These are phyloP conservation scores for Ptiloglossa arizonensis DNA, from an alignment of 1,140 invertebrate genomes.

Conservation along the genomic window DNA sequence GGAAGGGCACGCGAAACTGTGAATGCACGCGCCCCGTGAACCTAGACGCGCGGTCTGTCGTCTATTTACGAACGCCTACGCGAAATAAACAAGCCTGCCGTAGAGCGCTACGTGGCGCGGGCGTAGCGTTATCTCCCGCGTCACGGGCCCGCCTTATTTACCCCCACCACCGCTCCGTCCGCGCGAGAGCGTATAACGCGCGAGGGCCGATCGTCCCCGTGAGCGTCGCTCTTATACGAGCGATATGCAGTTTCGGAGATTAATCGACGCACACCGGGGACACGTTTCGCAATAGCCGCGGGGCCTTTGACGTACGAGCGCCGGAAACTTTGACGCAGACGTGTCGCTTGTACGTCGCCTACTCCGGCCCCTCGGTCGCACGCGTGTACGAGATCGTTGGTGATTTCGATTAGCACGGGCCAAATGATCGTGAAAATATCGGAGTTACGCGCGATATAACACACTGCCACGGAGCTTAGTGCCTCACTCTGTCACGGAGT, in stretches of 20 bases:
- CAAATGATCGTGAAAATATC: too few species aligned
- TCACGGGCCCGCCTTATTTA: slow-evolving; percentile 40
- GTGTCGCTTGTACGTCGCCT: not conserved
- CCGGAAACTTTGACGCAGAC: not conserved
- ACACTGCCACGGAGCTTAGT: too few species aligned
- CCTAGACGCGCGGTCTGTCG: slow-evolving; percentile 3
- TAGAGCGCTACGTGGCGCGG: slow-evolving; percentile 24
- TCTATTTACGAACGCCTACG: slow-evolving; percentile 46
- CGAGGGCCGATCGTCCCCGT: slow-evolving; percentile 8
- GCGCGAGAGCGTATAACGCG: slow-evolving; percentile 24
- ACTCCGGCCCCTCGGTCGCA: too few species aligned
- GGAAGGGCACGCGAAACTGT: not conserved
- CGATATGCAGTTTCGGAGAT: slow-evolving; percentile 25
- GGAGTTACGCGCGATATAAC: too few species aligned
- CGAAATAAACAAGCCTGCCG: slow-evolving; percentile 53
- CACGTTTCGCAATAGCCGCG: not conserved
- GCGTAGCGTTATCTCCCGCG: slow-evolving; percentile 28
- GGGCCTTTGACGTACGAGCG: slow-evolving; percentile 15
- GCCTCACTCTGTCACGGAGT: too few species aligned
- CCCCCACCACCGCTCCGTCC: slow-evolving; percentile 10
- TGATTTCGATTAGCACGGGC: too few species aligned
- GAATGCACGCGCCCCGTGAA: slow-evolving; percentile 15
- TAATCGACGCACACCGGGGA: slow-evolving; percentile 18
- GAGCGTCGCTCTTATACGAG: slow-evolving; percentile 10
- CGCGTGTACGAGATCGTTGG: too few species aligned